Base-by-base conservation (phyloP, 2,888 invertebrate genomes). In the Callimorpha dominula region DNA sequence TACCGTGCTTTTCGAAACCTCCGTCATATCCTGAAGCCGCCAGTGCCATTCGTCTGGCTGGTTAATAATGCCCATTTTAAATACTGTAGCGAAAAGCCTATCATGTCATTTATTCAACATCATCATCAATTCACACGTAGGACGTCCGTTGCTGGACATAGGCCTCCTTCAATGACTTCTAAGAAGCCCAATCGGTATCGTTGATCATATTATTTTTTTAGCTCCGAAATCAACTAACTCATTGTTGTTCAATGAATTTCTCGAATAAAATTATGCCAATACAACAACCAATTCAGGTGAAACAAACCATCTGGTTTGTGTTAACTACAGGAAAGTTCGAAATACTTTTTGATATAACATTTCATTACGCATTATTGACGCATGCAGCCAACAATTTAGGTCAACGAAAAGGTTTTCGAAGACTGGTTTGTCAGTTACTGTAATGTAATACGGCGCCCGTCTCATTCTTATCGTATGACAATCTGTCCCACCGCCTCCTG, bases 281-380 rank as follows among this genome's bases (percentile, higher is more conserved):
- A 62, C 52, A 71, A 40, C 9, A 14, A 52, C 31, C 42, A 67
- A 62, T 67, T 65, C 60, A 66, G 60, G 60, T 66, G 50, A 67
- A 67, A 63, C 62, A 31, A 20, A 57, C 49, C 57, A 71, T 67
- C 20, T 62, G 60, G n/a, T 67, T 67, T 14, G n/a, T 62, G 54
- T 49, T 60, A 60, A 60, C 12, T 31, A 31, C 31, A 60, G 69
- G 50, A 64, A 64, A 64, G 31, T 64, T 70, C n/a, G 17, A 64
- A 70, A 70, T 64, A 64, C 70, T 64, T 54, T 46, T 54, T 31
- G 62, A 70, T 42, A 65, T 70, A 15, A 65, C 70, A 57, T 70
- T 65, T 67, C 42, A 62, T 71, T 71, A 66, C 66, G 63, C 15
- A 49, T 67, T 66, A 67, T 64, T 65, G 68, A 68, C 72, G 72